These are phyloP conservation scores for Poeciliopsis occidentalis DNA, from an alignment of 2,113 vertebrate species.

Conservation along the genomic window DNA sequence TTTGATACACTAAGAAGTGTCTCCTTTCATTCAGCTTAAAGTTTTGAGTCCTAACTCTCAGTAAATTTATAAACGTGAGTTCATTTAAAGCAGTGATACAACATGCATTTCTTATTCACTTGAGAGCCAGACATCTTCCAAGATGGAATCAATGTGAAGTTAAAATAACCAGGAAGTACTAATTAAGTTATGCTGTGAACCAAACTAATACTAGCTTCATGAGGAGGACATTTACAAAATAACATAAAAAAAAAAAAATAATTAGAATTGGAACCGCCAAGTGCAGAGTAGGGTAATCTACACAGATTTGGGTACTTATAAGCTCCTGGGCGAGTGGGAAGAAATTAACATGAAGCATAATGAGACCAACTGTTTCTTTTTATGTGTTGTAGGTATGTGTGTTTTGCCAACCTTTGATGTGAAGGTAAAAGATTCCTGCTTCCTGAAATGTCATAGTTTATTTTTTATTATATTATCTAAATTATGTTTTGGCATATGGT, in stretches of 20 bases:
- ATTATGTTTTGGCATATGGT: conserved; percentile 3
- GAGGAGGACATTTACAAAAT: conserved; percentile 8
- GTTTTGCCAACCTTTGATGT: not conserved
- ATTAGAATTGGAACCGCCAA: not conserved
- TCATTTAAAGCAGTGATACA: not conserved
- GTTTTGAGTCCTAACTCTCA: no score
- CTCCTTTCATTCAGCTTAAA: not conserved
- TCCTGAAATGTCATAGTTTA: not conserved
- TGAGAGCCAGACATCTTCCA: not conserved
- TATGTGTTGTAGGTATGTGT: not conserved
- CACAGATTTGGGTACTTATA: conserved; percentile 13
- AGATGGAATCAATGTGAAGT: not conserved
- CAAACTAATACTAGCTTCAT: not conserved
- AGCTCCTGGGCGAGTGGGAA: conserved; percentile 21
- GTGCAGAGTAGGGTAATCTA: conserved; percentile 10
- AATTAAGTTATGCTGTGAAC: not conserved
- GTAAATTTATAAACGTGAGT: no score
- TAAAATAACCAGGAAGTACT: not conserved
- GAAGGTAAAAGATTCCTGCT: not conserved
- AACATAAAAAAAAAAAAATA: not conserved
- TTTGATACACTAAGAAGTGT: not conserved
- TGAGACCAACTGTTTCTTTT: no score
- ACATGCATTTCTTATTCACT: not conserved
- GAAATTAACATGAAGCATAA: no score
- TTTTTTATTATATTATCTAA: no score